These are phyloP conservation scores for Crotophaga sulcirostris DNA, from an alignment of 2,113 vertebrate species.

Conservation along the genomic window DNA sequence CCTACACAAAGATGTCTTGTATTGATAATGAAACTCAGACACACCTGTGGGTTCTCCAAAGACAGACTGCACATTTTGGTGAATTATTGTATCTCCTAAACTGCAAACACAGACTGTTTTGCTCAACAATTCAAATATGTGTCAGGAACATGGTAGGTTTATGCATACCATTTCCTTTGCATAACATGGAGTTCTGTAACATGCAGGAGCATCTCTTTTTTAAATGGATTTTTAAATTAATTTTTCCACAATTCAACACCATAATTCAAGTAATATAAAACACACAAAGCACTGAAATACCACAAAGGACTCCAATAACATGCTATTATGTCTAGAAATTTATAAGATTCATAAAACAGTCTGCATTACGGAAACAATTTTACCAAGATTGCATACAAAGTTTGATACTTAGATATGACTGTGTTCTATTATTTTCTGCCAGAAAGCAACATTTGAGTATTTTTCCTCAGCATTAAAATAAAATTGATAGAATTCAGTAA, in stretches of 20 bases:
- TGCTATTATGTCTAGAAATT: not conserved
- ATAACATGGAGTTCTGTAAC: not conserved
- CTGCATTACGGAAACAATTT: not conserved
- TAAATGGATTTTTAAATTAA: not conserved
- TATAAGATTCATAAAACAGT: not conserved
- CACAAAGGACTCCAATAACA: not conserved
- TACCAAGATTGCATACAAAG: not conserved
- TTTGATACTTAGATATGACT: not conserved
- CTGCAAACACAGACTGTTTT: conserved; percentile 10
- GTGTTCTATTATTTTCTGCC: not conserved
- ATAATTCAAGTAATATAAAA: not conserved
- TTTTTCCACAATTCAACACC: not conserved
- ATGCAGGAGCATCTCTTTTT: not conserved
- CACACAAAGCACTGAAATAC: not conserved
- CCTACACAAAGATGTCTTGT: not conserved
- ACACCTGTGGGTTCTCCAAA: conserved; percentile 36
- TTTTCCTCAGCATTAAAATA: conserved; percentile 41
- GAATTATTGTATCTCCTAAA: conserved; percentile 32
- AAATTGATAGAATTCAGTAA: conserved; percentile 10
- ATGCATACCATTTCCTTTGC: conserved; percentile 10
- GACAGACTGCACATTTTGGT: conserved; percentile 21
- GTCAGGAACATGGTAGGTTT: conserved; percentile 26
- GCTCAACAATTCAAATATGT: conserved; percentile 43
- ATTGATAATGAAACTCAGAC: conserved; percentile 40
- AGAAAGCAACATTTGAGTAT: not conserved